Conservation (phyloP, 1,140 invertebrate species). For the Laodelphax striatellus region DNA sequence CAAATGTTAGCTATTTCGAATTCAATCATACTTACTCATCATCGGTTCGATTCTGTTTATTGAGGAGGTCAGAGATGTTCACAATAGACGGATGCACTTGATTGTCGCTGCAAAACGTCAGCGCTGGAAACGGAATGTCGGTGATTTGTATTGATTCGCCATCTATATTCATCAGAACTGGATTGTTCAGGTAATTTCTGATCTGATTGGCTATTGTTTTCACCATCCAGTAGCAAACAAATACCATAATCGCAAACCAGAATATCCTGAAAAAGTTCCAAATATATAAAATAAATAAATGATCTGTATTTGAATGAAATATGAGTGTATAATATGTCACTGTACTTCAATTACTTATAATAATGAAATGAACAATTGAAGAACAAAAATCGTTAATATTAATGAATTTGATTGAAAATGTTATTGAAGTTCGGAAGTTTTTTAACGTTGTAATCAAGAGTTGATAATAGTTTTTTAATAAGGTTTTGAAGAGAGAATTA, state of each 20-base stretch:
- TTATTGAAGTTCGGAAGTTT: too few relatives aligned
- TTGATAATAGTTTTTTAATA: too few relatives aligned
- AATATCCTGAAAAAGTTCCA: not conserved
- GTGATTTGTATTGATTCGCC: not conserved
- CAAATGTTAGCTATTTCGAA: too few relatives aligned
- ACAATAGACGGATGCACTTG: not conserved
- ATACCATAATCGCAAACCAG: not conserved
- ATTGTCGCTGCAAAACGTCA: slow-evolving; percentile 20
- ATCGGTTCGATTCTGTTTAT: not conserved
- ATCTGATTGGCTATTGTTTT: slow-evolving; percentile 2
- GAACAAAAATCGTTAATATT: too few relatives aligned
- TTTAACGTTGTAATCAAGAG: too few relatives aligned
- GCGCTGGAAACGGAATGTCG: slow-evolving; percentile 20
- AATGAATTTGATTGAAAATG: too few relatives aligned
- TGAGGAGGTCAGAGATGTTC: not conserved
- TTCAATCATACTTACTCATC: slow-evolving; percentile 5
- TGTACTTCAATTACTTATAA: too few relatives aligned
- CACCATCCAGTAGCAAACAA: not conserved
- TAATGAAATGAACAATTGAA: too few relatives aligned
- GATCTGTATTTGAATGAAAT: too few relatives aligned
- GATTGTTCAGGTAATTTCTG: not conserved
- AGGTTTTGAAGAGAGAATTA: too few relatives aligned
- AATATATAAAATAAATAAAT: too few relatives aligned
- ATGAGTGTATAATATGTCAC: too few relatives aligned
- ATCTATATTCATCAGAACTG: slow-evolving; percentile 5